Conservation (phyloP, 2,113 vertebrate species). For the Rhea pennata region DNA sequence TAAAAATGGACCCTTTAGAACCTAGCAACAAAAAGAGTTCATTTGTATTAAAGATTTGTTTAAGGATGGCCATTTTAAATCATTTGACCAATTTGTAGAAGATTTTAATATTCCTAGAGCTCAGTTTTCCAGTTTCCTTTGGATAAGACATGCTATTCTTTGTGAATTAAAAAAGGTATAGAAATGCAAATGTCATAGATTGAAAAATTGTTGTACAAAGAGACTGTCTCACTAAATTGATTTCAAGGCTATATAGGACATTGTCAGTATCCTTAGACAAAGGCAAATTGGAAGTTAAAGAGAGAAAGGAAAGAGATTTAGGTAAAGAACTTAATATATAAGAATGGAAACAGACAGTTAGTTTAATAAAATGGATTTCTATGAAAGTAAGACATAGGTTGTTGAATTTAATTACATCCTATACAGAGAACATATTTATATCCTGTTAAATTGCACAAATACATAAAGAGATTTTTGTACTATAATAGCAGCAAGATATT, state of each 20-base stretch:
- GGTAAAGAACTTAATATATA: conserved; percentile 61
- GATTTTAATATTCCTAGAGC: conserved; percentile 68
- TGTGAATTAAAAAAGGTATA: conserved; percentile 76
- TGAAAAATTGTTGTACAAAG: conserved; percentile 74
- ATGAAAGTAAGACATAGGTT: conserved; percentile 48
- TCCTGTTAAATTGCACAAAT: conserved; percentile 20
- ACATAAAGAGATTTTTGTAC: neutral
- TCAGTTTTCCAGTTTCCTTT: conserved; percentile 54
- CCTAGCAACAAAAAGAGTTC: conserved; percentile 62
- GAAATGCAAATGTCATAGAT: conserved; percentile 78
- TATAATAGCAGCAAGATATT: neutral
- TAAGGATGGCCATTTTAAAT: conserved; percentile 69
- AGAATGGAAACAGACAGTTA: conserved; percentile 21
- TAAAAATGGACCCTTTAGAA: conserved; percentile 69
- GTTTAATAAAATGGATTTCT: conserved; percentile 65
- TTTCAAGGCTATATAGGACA: conserved; percentile 73
- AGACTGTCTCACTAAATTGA: conserved; percentile 73
- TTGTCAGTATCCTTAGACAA: conserved; percentile 71
- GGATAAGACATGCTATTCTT: conserved; percentile 60
- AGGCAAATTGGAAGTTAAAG: conserved; percentile 67
- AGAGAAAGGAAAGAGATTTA: conserved; percentile 56
- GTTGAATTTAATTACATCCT: conserved; percentile 50
- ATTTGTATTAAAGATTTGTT: conserved; percentile 72
- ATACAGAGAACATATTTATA: conserved; percentile 25
- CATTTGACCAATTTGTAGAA: conserved; percentile 60